Evolutionary conservation across 2,797 vertebrate species (phyloP), one percentile per base, ranked within the genome.

Genomic region (Gadopsis bispinosus): DNA sequence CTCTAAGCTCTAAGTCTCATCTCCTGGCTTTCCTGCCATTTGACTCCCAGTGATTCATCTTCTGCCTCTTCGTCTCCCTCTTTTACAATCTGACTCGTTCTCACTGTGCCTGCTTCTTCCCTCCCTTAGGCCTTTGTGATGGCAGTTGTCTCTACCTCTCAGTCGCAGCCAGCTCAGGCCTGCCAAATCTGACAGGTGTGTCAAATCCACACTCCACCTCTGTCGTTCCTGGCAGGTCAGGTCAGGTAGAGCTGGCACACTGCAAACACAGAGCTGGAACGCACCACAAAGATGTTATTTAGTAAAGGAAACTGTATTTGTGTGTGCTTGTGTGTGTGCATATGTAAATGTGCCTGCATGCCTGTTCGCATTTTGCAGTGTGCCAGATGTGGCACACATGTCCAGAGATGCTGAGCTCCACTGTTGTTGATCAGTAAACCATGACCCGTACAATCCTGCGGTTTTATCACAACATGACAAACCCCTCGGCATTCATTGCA

Each of bases 131-230:
- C 89, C 80, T 86, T 85, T 84, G 75, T 75, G 81, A 90, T 88
- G 87, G 84, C 84, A 81, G 83, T 77, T 78, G 82, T 84, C 84
- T 87, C 85, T 69, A 20, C 80, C 76, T 80, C 84, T 89, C 85
- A 84, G 79, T 86, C 48, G 61, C 77, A 86, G 87, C 75, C 88
- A 84, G 88, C 86, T 91, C 83, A 76, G 75, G 45, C 69, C 84
- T 90, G 88, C 89, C 88, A 91, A 91, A 91, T 86, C 83, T 92
- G 92, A 84, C 93, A 93, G 91, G 89, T 90, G 92, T 91, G 89
- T 92, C 84, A 89, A 92, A 92, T 92, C 83, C 84, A 86, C 83
- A 88, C 85, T 87, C 65, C 79, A 92, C 91, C 84, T 90, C 83
- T 89, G 87, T 85, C 55, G 75, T 85, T 86, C 63, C 79, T 89